Base-by-base conservation (phyloP, 2,113 vertebrate genomes). In the Prionailurus bengalensis region DNA sequence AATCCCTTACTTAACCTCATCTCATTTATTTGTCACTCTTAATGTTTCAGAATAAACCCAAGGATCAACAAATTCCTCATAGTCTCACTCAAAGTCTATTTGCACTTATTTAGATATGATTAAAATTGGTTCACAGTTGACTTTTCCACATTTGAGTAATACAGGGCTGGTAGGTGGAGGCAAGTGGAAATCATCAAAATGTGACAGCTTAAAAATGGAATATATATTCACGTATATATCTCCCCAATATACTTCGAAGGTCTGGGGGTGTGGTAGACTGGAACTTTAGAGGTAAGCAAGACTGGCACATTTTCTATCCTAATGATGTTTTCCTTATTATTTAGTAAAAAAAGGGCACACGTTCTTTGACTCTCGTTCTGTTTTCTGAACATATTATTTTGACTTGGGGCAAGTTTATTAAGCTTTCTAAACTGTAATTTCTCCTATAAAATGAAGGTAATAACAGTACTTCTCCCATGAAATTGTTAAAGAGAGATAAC, bases 341-440 rank as follows among this genome's bases (percentile, higher is more conserved):
- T 81, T 63, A 63, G 10, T 16, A 85, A 13, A 81, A 81, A 94
- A 91, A 87, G 2, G 61, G 1, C 1, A 65, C 31, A 10, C n/a
- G 17, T 65, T 91, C 25, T 89, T 83, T 48, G 12, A 0, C 12
- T 3, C 36, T 79, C 14, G 73, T 82, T 94, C 33, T 45, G 58
- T 70, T 70, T 82, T 89, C 13, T n/a, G 51, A 3, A 33, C 25
- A 36, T 42, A 85, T 80, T 78, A 42, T 70, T 66, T 96, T 51
- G 25, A 74, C 16, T 48, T 83, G 1, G 7, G 21, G 27, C 17
- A 89, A 80, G 16, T 83, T 83, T 82, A 29, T 73, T 73, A 82
- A 84, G 13, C 70, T 61, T 94, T 92, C 27, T 70, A 15, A 89
- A 31, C 31, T 63, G 63, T 81, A 91, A 68, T 88, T 93, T 95